Evolutionary conservation across 2,113 vertebrate genomes (phyloP).

Genomic region (Odontesthes bonariensis): DNA sequence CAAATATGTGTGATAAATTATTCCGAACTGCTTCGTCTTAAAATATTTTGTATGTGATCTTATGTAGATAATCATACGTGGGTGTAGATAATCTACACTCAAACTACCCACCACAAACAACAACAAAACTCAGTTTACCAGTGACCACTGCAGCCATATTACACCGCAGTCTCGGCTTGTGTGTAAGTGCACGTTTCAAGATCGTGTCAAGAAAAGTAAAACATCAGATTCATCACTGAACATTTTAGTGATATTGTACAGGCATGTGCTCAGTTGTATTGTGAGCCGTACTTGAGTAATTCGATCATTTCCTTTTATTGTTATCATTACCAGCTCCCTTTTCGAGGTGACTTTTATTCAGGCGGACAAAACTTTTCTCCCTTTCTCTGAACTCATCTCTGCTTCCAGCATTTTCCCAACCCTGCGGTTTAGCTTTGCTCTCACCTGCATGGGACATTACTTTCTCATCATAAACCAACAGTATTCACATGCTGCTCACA

Average conservation of each 20-base stretch:
- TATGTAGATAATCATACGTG: too few species aligned
- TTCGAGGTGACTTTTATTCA: slow-evolving; percentile 25
- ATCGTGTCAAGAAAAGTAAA: neutral
- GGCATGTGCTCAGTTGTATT: neutral
- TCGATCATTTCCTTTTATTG: neutral
- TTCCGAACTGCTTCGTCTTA: too few species aligned
- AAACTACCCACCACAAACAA: neutral
- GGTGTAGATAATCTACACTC: neutral
- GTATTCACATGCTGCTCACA: slow-evolving; percentile 70
- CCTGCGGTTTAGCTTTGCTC: slow-evolving; percentile 49
- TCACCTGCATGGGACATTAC: slow-evolving; percentile 50
- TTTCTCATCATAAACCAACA: slow-evolving; percentile 43
- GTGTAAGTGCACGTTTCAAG: too few species aligned
- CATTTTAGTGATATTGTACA: neutral
- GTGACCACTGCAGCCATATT: neutral
- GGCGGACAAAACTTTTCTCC: slow-evolving; percentile 11
- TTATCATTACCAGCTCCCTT: neutral
- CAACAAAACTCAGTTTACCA: too few species aligned
- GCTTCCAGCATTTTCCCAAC: slow-evolving; percentile 34
- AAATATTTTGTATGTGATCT: too few species aligned
- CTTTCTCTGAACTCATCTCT: slow-evolving; percentile 33
- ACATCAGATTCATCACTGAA: neutral
- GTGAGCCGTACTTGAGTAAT: neutral
- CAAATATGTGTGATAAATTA: too few species aligned
- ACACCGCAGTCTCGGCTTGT: neutral